Conservation (phyloP, 2,888 invertebrate species). For the Choreutis nemorana region DNA sequence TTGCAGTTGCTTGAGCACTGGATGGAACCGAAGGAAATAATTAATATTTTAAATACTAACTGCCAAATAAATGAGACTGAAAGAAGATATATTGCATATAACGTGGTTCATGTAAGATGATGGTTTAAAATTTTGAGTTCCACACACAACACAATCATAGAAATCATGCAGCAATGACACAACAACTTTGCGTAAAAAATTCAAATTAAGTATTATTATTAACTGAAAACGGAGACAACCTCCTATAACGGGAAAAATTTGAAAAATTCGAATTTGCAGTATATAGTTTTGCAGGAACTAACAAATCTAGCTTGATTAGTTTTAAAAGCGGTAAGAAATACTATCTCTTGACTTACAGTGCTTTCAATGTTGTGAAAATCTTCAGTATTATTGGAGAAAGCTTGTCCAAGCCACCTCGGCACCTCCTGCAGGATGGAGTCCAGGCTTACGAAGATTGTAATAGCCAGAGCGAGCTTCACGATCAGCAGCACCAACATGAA, state of each 20-base stretch:
- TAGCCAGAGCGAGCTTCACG: constrained; percentile 72
- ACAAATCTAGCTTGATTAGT: not conserved
- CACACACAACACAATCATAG: no score
- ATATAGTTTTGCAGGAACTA: not conserved
- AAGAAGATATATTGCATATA: no score
- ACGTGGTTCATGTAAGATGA: no score
- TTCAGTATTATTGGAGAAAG: constrained; percentile 28
- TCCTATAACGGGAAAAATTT: constrained; percentile 4
- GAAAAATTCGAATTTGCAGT: constrained; percentile 1
- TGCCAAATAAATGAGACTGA: no score
- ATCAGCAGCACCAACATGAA: constrained; percentile 74
- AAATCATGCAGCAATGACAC: no score
- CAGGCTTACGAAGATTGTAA: constrained; percentile 69
- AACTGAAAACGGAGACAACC: no score
- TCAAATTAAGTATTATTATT: no score
- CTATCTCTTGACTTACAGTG: constrained; percentile 35
- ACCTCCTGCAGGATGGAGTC: constrained; percentile 57
- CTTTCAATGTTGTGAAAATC: constrained; percentile 71
- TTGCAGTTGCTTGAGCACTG: no score
- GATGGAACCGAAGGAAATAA: no score
- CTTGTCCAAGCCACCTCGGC: constrained; percentile 50
- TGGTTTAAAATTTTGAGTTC: no score
- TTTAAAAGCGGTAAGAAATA: not conserved
- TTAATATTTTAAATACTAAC: no score
- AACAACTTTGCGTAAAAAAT: no score